Conservation (phyloP, 1,140 invertebrate species). For the Chymomyza costata region DNA sequence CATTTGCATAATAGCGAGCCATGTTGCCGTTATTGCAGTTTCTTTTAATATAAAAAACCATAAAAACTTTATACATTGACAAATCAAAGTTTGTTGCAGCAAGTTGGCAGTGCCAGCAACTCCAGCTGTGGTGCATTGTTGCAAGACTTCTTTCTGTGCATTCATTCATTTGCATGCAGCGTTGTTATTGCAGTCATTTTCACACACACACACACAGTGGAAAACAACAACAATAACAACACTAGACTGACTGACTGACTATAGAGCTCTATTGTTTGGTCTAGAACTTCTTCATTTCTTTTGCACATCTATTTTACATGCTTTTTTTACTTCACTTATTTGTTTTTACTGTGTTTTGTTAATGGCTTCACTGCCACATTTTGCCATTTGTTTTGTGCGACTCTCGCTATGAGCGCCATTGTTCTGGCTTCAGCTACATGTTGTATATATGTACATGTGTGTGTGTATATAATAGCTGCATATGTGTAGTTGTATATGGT, state of each 20-base stretch:
- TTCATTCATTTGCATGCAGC: too few relatives aligned
- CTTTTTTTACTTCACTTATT: slow-evolving; percentile 21
- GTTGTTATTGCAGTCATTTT: not conserved
- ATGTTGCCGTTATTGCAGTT: too few relatives aligned
- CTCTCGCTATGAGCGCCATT: slow-evolving; percentile 27
- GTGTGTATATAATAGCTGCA: too few relatives aligned
- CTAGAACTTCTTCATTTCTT: slow-evolving; percentile 41
- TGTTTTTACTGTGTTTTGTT: slow-evolving; percentile 43
- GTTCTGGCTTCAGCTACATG: slow-evolving; percentile 29
- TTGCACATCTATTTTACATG: slow-evolving; percentile 48
- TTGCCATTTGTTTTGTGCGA: slow-evolving; percentile 46
- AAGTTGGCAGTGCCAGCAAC: not conserved
- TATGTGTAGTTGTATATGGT: too few relatives aligned
- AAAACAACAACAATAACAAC: slow-evolving; percentile 10
- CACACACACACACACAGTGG: slow-evolving; percentile 14
- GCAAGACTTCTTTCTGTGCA: too few relatives aligned
- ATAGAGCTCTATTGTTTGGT: slow-evolving; percentile 45
- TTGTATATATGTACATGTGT: too few relatives aligned
- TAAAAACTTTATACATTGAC: too few relatives aligned
- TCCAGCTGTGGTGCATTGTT: too few relatives aligned
- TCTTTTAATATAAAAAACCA: too few relatives aligned
- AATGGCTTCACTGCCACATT: slow-evolving; percentile 61
- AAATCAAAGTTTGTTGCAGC: too few relatives aligned
- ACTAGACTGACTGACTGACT: slow-evolving; percentile 24
- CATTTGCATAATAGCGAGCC: too few relatives aligned